Evolutionary conservation across 2,888 invertebrate species (phyloP), one percentile per base, ranked within the genome.

Genomic region (Belgica antarctica): DNA sequence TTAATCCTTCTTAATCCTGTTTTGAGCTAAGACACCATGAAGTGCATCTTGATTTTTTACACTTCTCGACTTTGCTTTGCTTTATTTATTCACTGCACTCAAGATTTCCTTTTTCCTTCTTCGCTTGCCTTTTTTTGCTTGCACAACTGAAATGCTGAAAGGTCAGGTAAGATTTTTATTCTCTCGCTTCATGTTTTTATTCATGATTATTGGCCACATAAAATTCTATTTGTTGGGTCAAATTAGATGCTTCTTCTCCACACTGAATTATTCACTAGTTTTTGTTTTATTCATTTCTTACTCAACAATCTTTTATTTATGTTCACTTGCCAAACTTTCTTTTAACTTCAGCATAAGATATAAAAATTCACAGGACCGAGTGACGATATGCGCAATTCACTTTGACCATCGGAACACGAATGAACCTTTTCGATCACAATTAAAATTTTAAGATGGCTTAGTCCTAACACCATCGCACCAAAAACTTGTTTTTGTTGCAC

Each of bases 401-500:
- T 24, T 68, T 57, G 68, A 68, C 68, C 57, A 19, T 25, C 22
- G 24, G 57, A 68, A 68, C 68, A 52, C 68, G 68, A 68, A 68
- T 68, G 68, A 68, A 19, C 31, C 31, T 28, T 25, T 17, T 15
- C 41, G 65, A 47, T 66, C 24, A 46, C 36, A 63, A 63, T 10
- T 46, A 68, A 68, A 68, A 57, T 57, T 52, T 68, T 68, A 68
- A 68, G 68, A 68, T 68, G 68, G 68, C 68, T 57, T 27, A 28
- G 28, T 19, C 47, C 27, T 25, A 19, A 68, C 57, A 68, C 68
- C 47, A 57, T 27, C 19, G 57, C 22, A 47, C 24, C 7, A 19
- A 68, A 68, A 68, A 68, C 68, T 68, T 57, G 68, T 68, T 68
- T 68, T 66, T 24, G 19, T 68, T n/a, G 46, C 65, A 46, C 17